Percentiles rank a stretch among this genome's conserved stretches.
These are phyloP conservation scores for Antechinus stuartii DNA, from an alignment of 2,113 vertebrate genomes.

Conservation along the genomic window DNA sequence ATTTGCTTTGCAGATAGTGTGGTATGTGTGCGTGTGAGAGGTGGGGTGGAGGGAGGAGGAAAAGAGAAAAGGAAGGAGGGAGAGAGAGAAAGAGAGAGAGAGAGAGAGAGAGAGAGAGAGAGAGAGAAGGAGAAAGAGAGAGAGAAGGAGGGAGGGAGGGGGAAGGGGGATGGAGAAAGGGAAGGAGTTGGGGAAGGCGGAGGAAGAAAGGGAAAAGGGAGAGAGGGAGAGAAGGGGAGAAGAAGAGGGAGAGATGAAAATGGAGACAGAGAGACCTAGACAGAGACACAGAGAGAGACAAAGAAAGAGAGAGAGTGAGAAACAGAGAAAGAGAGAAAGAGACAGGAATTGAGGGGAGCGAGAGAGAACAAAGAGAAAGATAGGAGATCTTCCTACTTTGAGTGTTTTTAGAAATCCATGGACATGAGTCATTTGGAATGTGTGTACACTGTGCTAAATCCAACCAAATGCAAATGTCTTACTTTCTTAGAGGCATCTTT, in stretches of 20 bases:
- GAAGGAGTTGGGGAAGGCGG: too few species aligned
- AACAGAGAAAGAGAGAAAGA: neutral
- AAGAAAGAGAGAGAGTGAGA: neutral
- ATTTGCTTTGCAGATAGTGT: neutral
- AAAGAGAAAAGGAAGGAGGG: too few species aligned
- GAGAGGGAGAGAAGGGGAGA: too few species aligned
- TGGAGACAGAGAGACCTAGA: neutral
- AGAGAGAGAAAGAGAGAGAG: too few species aligned
- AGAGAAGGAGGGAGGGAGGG: too few species aligned
- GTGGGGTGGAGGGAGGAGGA: too few species aligned
- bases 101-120: too few species aligned
- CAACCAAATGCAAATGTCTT: constrained; percentile 50
- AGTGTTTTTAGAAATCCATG: constrained; percentile 9
- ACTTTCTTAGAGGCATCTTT: neutral
- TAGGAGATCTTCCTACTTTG: neutral
- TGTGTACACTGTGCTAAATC: constrained; percentile 48
- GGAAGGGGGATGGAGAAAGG: too few species aligned
- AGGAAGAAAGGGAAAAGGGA: too few species aligned
- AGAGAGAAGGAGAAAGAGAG: too few species aligned
- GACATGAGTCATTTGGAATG: constrained; percentile 51
- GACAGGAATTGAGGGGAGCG: neutral
- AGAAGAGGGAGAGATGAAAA: neutral
- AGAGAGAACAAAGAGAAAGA: neutral
- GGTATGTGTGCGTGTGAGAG: too few species aligned
- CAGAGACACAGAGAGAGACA: neutral